phyloP scores from a whole-genome alignment of 2,888 invertebrate species.

The Pediacus dermestoides region DNA sequence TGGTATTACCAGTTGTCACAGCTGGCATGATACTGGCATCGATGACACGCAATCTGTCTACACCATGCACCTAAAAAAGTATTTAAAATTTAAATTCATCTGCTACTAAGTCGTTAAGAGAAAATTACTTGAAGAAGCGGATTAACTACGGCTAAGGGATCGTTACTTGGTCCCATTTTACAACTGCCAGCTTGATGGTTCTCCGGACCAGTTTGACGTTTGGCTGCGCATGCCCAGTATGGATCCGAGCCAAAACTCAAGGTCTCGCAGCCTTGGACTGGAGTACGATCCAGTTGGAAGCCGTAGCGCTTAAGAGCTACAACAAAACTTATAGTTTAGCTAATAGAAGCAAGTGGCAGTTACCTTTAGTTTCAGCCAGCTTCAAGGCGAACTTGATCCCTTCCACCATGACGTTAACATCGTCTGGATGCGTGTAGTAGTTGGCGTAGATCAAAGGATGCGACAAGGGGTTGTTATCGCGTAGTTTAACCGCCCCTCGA shows the following conservation, averaged over 20 bases:
- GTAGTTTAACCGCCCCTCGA: conserved; percentile 55
- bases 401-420: conserved; percentile 75
- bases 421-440: conserved; percentile 72
- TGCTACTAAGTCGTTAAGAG: no score
- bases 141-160: conserved; percentile 59
- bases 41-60: conserved; percentile 63
- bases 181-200: conserved; percentile 65
- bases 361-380: conserved; percentile 66
- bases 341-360: conserved; percentile 22
- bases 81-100: conserved; percentile 1
- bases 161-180: conserved; percentile 58
- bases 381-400: conserved; percentile 77
- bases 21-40: conserved; percentile 69
- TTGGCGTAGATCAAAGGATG: conserved; percentile 84
- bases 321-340: conserved; percentile 17
- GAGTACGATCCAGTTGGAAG: conserved; percentile 69
- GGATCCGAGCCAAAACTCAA: conserved; percentile 65
- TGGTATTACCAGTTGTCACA: conserved; percentile 64
- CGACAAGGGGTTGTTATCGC: conserved; percentile 71
- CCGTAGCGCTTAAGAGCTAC: conserved; percentile 62
- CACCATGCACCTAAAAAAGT: conserved; percentile 57
- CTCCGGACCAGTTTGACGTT: conserved; percentile 59
- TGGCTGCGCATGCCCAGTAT: conserved; percentile 61
- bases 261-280: conserved; percentile 70
- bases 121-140: conserved; percentile 41